Conservation (phyloP, 2,113 vertebrate species). For the Aldabrachelys gigantea region DNA sequence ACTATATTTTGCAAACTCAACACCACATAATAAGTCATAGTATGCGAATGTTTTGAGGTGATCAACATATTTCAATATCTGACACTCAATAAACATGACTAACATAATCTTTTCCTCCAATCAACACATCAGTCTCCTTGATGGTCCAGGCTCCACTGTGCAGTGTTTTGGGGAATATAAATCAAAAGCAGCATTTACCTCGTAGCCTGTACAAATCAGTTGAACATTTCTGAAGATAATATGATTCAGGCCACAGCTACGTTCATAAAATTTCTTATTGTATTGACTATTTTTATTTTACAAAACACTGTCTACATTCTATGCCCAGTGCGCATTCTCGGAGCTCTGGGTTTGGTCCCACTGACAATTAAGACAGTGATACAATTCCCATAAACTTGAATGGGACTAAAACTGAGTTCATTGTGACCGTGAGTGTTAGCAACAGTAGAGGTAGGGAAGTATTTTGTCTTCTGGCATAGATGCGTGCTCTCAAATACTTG, state of each 20-base stretch:
- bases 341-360: neutral
- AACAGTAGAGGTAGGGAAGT: neutral
- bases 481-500: neutral
- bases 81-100: neutral
- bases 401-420: neutral
- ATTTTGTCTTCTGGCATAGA: neutral
- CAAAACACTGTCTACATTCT: neutral
- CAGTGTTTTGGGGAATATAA: neutral
- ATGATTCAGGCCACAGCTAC: neutral
- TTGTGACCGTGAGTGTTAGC: neutral
- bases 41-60: neutral
- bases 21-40: accelerated
- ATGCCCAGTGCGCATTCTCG: neutral
- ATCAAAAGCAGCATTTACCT: neutral
- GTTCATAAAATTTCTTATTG: neutral
- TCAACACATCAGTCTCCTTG: accelerated
- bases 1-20: neutral
- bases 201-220: neutral
- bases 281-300: neutral
- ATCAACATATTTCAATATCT: neutral
- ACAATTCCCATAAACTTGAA: neutral
- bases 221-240: neutral
- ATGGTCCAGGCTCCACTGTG: accelerated
- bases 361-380: neutral
- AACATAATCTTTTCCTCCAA: accelerated